phyloP scores from a whole-genome alignment of 2,797 vertebrate genomes.

The Philypnodon macrostomus region DNA sequence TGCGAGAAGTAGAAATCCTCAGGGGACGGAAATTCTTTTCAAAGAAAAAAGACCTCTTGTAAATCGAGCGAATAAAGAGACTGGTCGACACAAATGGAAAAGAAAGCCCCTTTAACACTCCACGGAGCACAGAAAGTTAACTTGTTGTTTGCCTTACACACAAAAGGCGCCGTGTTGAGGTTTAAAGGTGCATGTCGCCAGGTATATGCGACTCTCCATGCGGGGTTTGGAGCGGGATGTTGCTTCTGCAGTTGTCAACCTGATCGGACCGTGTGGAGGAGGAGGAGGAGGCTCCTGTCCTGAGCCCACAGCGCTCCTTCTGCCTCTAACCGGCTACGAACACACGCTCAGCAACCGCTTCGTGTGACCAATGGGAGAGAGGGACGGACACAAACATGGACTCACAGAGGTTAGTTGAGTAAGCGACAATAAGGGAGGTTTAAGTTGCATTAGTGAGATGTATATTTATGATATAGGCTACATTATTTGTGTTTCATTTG shows the following conservation, averaged over 20 bases:
- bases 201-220: constrained; percentile 49
- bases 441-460: no score
- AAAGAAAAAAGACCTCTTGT: constrained; percentile 2
- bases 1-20: constrained; percentile 41
- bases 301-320: constrained; percentile 49
- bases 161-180: constrained; percentile 27
- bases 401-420: not conserved
- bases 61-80: constrained; percentile 14
- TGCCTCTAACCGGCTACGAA: constrained; percentile 40
- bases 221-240: constrained; percentile 27
- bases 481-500: no score
- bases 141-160: constrained; percentile 51
- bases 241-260: constrained; percentile 38
- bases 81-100: constrained; percentile 11
- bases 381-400: constrained; percentile 14
- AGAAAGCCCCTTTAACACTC: constrained; percentile 41
- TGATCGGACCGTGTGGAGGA: constrained; percentile 26
- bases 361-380: constrained; percentile 13
- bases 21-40: constrained; percentile 30
- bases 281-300: constrained; percentile 29
- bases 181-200: constrained; percentile 51
- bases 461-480: no score
- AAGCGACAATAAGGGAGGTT: not conserved
- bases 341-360: constrained; percentile 27
- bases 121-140: constrained; percentile 54